A percentile compares a stretch with the other conserved stretches of the same genome.
These are phyloP conservation scores for Anolis apletophallus DNA, from an alignment of 2,797 vertebrate species.

Conservation along the genomic window DNA sequence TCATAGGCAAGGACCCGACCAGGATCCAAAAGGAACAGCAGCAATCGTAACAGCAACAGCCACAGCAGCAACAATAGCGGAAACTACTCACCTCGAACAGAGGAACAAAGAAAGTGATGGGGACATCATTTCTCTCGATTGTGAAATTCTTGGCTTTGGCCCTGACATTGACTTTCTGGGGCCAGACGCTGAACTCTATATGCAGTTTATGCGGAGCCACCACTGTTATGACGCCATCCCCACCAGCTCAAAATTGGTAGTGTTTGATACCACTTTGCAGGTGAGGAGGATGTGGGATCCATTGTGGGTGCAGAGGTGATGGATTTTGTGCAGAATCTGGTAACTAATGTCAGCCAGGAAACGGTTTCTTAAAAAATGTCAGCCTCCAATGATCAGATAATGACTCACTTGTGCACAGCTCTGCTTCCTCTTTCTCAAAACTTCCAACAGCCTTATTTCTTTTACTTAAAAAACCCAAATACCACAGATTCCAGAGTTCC, in stretches of 20 bases:
- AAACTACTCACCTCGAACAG: slow-evolving; percentile 4
- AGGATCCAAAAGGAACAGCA: slow-evolving; percentile 2
- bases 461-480: too few relatives aligned
- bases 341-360: not conserved
- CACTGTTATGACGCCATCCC: slow-evolving; percentile 94
- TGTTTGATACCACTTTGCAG: slow-evolving; percentile 92
- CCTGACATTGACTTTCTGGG: slow-evolving; percentile 70
- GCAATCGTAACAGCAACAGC: slow-evolving; percentile 3
- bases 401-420: not conserved
- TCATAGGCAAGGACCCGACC: slow-evolving; percentile 5
- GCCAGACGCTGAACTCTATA: slow-evolving; percentile 85
- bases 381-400: too few relatives aligned
- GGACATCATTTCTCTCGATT: slow-evolving; percentile 58
- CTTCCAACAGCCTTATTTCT: not conserved
- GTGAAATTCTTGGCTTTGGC: slow-evolving; percentile 57
- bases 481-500: too few relatives aligned
- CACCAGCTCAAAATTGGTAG: slow-evolving; percentile 95
- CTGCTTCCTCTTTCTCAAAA: not conserved
- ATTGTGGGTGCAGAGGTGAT: not conserved
- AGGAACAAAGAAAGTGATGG: not conserved
- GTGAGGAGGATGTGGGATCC: slow-evolving; percentile 72
- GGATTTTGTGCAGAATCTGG: not conserved
- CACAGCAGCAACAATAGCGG: slow-evolving; percentile 7
- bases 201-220: slow-evolving; percentile 93
- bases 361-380: not conserved